Base-by-base conservation (phyloP, 1,140 invertebrate genomes). In the Apocrypta bakeri region DNA sequence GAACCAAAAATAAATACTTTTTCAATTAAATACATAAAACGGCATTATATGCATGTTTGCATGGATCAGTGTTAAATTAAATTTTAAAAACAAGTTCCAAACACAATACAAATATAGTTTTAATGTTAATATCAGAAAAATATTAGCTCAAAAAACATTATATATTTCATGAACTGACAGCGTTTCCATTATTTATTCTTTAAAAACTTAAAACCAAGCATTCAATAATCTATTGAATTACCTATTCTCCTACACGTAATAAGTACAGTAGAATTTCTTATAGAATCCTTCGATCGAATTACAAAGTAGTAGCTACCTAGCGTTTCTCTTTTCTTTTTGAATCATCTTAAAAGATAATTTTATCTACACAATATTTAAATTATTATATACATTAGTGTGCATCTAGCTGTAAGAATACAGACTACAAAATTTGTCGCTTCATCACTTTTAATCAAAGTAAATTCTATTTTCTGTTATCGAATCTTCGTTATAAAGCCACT, bases 321-420 rank as follows among this genome's bases (percentile, higher is more conserved):
- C 64, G n/a, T 69, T 33, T 72, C 24, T 78, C 25, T 77, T 75
- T 48, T 42, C n/a, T 76, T 63, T 56, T 82, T 69, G 29, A n/a
- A 17, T 68, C 37, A 85, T 80, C 89, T 90, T 87, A 88, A 87
- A 90, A 91, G n/a, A 91, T 89, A 91, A 88, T 90, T 87, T 91
- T 91, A 83, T 79, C 40, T 88, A 89, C 90, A 92, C 90, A 92
- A 86, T 90, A 89, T 90, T 88, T 90, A 90, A 91, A 89, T 91
- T 79, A 89, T 88, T 92, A 92, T 92, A 88, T 92, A 92, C 90
- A 91, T 74, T 66, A 48, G 79, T 83, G 81, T 82, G 69, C 76
- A 83, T 74, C 66, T 69, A 83, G 48, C 74, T 56, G 42, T 75
- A 56, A 82, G 33, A 63, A 37, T 78, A 66, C 24, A 74, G 37